Evolutionary conservation across 2,888 invertebrate genomes (phyloP), one percentile per base, ranked within the genome.

Genomic region (Thymelicus lineola): DNA sequence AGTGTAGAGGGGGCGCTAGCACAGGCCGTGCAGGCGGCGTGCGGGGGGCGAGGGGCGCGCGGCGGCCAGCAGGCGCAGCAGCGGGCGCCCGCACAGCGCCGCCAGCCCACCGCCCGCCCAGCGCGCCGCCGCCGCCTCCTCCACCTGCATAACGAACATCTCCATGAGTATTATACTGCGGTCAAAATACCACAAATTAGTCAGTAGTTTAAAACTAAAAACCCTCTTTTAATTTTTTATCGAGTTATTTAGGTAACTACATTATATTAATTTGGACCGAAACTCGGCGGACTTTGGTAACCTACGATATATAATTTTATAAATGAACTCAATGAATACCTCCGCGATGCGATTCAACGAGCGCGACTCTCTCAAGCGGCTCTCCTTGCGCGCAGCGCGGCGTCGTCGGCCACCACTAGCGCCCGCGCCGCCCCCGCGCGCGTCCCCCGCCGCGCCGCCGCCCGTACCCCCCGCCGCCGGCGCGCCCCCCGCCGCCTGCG

Each of bases 311-410:
- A 42, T 42, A 42, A 12, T 10, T 42, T 42, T 42, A 12, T 10
- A 42, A 42, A 42, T 12, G 4, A 9, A 42, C 4, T 42, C 28
- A 17, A 50, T 28, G 12, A 35, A 55, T 74, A 79, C 80, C 90
- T 97, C 97, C 15, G 97, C 97, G 75, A 97, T 97, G 74, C 97
- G 95, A 87, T 97, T 97, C 72, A 97, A 90, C 36, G 97, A 97
- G 82, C 97, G 97, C 77, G 97, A 97, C 90, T 97, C 97, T 10
- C 97, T 94, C 69, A 97, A 88, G 4, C 92, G 86, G 73, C 86
- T 87, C 82, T 93, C 92, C 74, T 95, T 90, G 71, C 91, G 85
- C 12, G 89, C 90, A 42, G 89, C 89, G 65, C 91, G 88, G 2
- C 91, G 82, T 38, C 91, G 83, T 50, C 91, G 84, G 63, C 84